Base-by-base conservation (phyloP, 2,888 invertebrate species). In the Parnassius glacialis region DNA sequence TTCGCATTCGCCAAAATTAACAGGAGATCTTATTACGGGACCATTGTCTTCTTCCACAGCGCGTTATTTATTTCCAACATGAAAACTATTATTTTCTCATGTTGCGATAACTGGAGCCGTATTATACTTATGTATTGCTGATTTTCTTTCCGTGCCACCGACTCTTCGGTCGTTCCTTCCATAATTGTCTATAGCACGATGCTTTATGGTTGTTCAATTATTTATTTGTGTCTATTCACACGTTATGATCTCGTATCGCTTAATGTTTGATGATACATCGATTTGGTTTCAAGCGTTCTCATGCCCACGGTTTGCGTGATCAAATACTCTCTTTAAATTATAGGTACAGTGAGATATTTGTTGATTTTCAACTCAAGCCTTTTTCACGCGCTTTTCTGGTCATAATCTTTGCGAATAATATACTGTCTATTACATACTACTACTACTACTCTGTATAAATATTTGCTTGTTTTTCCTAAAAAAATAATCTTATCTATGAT, bases 21-120 rank as follows among this genome's bases (percentile, higher is more conserved):
- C 85, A 84, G 78, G 76, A 84, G 81, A 86, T 89, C 86, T 85
- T 80, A 84, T 89, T 87, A 89, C 87, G 71, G 72, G 74, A 84
- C 81, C 84, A 90, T 91, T 91, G 90, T 91, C 82, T 88, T 84
- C 83, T 78, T 80, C 78, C 80, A 73, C 80, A 75, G 74, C 73
- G 73, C 73, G 83, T 86, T 87, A 88, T 91, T 90, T 90, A 90
- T 89, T 83, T 84, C 79, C 81, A 76, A 81, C 84, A 86, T 85
- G 86, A 86, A 82, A 84, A 85, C 84, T 87, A 90, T 87, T 88
- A 87, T 90, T 80, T 81, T 84, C 81, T 81, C 79, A 77, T 81
- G 80, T 85, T 81, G 80, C 80, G 71, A 69, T 67, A 71, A 60
- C 71, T 69, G 77, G 80, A 73, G 73, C 71, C 76, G 80, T 59